Conservation (phyloP, 2,888 invertebrate genomes). For the Pterostichus madidus region DNA sequence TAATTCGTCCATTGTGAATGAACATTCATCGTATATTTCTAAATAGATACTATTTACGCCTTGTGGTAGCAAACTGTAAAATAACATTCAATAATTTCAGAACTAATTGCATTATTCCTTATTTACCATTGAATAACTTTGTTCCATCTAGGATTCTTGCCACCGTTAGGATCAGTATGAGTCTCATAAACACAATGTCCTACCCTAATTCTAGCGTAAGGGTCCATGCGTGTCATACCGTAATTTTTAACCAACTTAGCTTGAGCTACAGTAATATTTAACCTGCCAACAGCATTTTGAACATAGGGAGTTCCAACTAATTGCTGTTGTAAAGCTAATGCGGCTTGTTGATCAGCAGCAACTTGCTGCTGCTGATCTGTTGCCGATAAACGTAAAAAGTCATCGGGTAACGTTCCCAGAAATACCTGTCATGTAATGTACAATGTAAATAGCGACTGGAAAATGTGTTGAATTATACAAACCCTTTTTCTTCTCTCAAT, state of each 20-base stretch:
- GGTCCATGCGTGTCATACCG: constrained; percentile 97
- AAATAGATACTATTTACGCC: constrained; percentile 93
- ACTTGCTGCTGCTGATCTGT: constrained; percentile 84
- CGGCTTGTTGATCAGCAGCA: constrained; percentile 89
- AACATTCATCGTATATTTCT: constrained; percentile 98
- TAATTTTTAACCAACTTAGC: constrained; percentile 96
- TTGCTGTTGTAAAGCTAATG: constrained; percentile 85
- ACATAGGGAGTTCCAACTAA: constrained; percentile 78
- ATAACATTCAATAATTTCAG: neutral
- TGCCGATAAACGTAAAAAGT: constrained; percentile 84
- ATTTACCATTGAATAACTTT: constrained; percentile 94
- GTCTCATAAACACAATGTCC: constrained; percentile 98
- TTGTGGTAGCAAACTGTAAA: constrained; percentile 87
- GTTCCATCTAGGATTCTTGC: constrained; percentile 97
- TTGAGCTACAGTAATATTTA: constrained; percentile 93
- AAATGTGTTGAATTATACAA: constrained; percentile 69
- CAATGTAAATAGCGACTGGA: neutral
- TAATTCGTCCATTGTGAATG: constrained; percentile 96
- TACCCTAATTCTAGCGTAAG: constrained; percentile 94
- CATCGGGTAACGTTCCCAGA: constrained; percentile 88
- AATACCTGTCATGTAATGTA: constrained; percentile 80
- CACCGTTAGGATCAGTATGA: constrained; percentile 95
- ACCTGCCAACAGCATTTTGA: constrained; percentile 82
- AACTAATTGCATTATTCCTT: constrained; percentile 14
- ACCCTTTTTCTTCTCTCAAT: constrained; percentile 79